Conservation (phyloP, 2,888 invertebrate species). For the Pyrgus malvae region DNA sequence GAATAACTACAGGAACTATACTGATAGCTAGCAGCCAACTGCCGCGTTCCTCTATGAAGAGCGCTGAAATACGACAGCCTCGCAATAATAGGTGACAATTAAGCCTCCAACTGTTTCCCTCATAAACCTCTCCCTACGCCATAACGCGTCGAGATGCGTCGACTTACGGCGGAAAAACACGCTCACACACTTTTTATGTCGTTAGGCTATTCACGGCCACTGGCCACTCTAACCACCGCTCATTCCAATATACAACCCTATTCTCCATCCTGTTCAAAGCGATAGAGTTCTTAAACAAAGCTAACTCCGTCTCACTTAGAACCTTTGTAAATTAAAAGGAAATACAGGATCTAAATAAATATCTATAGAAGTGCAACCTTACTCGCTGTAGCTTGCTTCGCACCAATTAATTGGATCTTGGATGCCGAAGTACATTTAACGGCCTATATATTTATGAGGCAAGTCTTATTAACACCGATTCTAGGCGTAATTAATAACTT, state of each 20-base stretch:
- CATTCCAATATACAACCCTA: neutral
- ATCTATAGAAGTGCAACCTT: neutral
- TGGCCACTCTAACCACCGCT: neutral
- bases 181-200: conserved; percentile 17
- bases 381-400: neutral
- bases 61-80: conserved; percentile 8
- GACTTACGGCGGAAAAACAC: conserved; percentile 17
- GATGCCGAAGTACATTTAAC: conserved; percentile 9
- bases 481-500: conserved; percentile 4
- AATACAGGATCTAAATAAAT: neutral
- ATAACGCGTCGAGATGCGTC: conserved; percentile 9
- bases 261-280: neutral
- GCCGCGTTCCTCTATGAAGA: no score
- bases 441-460: conserved; percentile 15
- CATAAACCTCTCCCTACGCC: conserved; percentile 13
- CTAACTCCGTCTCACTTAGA: neutral
- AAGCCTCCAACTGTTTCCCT: conserved; percentile 6
- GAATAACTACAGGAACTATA: no score
- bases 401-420: conserved; percentile 16
- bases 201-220: neutral
- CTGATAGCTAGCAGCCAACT: no score
- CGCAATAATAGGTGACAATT: conserved; percentile 20
- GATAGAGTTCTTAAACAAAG: neutral
- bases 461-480: conserved; percentile 10
- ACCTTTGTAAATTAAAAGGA: neutral